A percentile compares a stretch with the other conserved stretches of the same genome.
Evolutionary conservation across 2,113 vertebrate genomes (phyloP).

Genomic region (Pogona vitticeps): DNA sequence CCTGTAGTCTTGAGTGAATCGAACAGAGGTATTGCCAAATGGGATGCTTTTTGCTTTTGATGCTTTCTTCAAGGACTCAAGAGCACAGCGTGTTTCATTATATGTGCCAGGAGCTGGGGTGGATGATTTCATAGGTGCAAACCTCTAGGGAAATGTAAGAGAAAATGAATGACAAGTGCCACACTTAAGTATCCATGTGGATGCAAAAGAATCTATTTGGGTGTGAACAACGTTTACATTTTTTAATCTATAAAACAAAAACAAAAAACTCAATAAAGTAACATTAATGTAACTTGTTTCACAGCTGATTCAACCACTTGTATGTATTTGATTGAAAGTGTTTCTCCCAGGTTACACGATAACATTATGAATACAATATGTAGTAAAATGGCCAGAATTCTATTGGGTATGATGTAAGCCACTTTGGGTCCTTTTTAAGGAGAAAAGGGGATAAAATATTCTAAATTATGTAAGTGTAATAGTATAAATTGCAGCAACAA

Average conservation of each 20-base stretch:
- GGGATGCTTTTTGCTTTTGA: slow-evolving; percentile 69
- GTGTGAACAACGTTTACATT: not conserved
- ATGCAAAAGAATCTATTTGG: slow-evolving; percentile 40
- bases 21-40: slow-evolving; percentile 76
- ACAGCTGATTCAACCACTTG: not conserved
- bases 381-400: too few relatives aligned
- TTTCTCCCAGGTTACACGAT: not conserved
- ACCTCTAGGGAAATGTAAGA: slow-evolving; percentile 72
- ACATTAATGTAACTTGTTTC: not conserved
- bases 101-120: slow-evolving; percentile 81
- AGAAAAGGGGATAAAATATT: too few relatives aligned
- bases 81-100: slow-evolving; percentile 73
- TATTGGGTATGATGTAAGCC: too few relatives aligned
- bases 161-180: slow-evolving; percentile 44
- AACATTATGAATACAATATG: not conserved
- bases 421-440: too few relatives aligned
- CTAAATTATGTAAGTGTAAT: too few relatives aligned
- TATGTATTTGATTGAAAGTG: not conserved
- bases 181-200: slow-evolving; percentile 41
- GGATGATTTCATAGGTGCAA: slow-evolving; percentile 75
- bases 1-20: slow-evolving; percentile 64
- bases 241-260: not conserved
- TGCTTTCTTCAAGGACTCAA: slow-evolving; percentile 74
- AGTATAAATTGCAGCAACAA: too few relatives aligned
- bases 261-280: not conserved